These are phyloP conservation scores for Himantopus leucocephalus DNA, from an alignment of 2,113 vertebrate genomes.

Conservation along the genomic window DNA sequence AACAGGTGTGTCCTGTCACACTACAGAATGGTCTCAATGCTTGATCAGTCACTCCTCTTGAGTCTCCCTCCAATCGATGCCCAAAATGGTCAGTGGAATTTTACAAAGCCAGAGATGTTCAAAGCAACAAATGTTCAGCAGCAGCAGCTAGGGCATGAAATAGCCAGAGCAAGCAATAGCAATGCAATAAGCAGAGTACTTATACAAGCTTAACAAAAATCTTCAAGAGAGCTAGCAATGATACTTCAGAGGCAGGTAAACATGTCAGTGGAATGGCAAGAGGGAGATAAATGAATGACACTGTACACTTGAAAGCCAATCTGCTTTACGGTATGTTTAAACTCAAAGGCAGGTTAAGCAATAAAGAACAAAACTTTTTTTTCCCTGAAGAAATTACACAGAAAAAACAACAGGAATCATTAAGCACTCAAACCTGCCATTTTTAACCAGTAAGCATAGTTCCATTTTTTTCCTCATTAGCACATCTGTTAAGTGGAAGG, in stretches of 20 bases:
- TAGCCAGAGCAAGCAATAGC: not conserved
- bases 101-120: not conserved
- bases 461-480: not conserved
- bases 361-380: not conserved
- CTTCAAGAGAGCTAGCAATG: not conserved
- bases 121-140: not conserved
- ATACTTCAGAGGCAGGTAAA: not conserved
- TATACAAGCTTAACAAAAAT: not conserved
- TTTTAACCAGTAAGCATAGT: not conserved
- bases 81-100: not conserved
- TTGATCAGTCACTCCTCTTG: not conserved
- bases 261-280: not conserved
- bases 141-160: not conserved
- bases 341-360: not conserved
- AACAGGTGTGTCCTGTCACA: not conserved
- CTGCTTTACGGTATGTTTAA: not conserved
- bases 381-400: not conserved
- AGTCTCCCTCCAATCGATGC: accelerated
- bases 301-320: not conserved
- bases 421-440: not conserved
- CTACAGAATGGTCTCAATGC: not conserved
- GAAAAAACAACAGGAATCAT: not conserved
- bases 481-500: not conserved
- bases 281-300: not conserved
- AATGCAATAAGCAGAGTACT: not conserved